phyloP scores from a whole-genome alignment of 2,113 vertebrate species.

The Pogonocichla stellata region DNA sequence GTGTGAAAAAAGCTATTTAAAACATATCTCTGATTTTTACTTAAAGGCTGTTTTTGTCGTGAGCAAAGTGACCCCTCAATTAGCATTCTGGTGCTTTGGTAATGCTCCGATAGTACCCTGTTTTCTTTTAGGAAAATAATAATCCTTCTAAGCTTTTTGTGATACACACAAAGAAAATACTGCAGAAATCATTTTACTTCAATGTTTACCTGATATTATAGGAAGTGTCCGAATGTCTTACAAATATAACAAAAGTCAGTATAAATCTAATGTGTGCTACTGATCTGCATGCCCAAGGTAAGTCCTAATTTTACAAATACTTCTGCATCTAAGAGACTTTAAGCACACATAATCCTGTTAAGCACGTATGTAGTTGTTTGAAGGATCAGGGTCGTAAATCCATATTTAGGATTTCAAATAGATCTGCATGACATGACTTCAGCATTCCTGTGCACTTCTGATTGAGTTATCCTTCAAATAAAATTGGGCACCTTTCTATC shows the following conservation, averaged over 20 bases:
- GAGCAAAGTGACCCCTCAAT: neutral
- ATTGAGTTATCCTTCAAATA: neutral
- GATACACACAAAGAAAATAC: neutral
- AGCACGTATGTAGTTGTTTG: neutral
- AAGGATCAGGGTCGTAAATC: constrained; percentile 42
- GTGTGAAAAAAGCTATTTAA: constrained; percentile 8
- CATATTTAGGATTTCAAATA: constrained; percentile 28
- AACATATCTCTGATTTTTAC: neutral
- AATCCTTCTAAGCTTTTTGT: neutral
- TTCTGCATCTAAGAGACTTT: constrained; percentile 2
- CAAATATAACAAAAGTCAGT: neutral
- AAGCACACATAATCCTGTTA: constrained; percentile 1
- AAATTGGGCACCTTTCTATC: neutral
- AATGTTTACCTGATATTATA: neutral
- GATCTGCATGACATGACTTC: neutral
- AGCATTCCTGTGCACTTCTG: neutral
- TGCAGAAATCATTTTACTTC: neutral
- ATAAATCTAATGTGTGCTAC: neutral
- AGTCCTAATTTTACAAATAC: constrained; percentile 21
- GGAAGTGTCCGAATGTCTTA: neutral
- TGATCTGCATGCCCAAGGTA: neutral
- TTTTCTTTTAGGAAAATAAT: neutral
- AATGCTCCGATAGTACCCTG: neutral
- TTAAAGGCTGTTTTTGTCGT: neutral
- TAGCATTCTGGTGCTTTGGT: neutral